Percentiles rank a stretch among this genome's conserved stretches.
Evolutionary conservation across 2,888 invertebrate genomes (phyloP).

Genomic region (Halictus quadricinctus): DNA sequence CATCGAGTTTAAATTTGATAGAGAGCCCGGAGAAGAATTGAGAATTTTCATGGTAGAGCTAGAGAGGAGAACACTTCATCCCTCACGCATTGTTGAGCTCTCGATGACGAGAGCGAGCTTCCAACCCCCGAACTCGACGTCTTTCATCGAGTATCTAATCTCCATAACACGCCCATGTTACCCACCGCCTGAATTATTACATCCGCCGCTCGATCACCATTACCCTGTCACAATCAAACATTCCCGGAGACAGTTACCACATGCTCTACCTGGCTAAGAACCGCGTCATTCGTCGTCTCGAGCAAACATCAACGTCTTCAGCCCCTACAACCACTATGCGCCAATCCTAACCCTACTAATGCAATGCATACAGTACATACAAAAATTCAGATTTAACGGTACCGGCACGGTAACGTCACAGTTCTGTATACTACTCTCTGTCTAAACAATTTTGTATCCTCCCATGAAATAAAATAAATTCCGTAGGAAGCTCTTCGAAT

Average conservation of each 20-base stretch:
- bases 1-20: too few relatives aligned
- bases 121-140: not conserved
- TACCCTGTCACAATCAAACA: conserved; percentile 10
- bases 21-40: too few relatives aligned
- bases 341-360: too few relatives aligned
- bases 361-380: too few relatives aligned
- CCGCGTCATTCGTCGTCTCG: not conserved
- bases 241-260: not conserved
- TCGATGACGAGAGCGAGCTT: not conserved
- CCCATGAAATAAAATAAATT: too few relatives aligned
- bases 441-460: too few relatives aligned
- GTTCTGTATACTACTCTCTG: too few relatives aligned
- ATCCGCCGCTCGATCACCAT: conserved; percentile 5
- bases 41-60: not conserved
- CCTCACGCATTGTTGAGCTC: not conserved
- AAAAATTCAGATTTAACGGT: too few relatives aligned
- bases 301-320: not conserved
- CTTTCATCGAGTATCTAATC: not conserved
- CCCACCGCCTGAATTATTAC: not conserved
- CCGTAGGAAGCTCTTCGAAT: too few relatives aligned
- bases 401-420: too few relatives aligned
- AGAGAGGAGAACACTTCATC: not conserved
- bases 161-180: conserved; percentile 17
- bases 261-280: not conserved
- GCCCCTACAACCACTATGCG: too few relatives aligned